Percentiles rank a stretch among this genome's conserved stretches.
Evolutionary conservation across 2,113 vertebrate species (phyloP).

Genomic region (Zosterops hypoxanthus): DNA sequence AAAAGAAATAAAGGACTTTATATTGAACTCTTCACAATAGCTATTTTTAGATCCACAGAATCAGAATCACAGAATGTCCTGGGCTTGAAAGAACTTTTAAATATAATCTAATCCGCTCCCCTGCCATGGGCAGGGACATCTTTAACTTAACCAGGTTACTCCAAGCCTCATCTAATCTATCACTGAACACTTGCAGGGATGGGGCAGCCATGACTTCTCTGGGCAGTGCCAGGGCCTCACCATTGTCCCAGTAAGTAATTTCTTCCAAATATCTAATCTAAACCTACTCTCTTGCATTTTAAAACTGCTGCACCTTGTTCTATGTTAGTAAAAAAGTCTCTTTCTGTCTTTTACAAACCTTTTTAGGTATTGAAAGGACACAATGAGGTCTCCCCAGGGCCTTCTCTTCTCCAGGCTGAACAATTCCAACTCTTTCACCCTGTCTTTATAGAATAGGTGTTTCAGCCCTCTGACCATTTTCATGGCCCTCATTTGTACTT

Average conservation of each 20-base stretch:
- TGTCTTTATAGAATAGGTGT: fast-evolving
- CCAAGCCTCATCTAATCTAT: fast-evolving
- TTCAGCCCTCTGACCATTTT: not conserved
- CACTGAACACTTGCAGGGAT: not conserved
- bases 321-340: not conserved
- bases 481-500: not conserved
- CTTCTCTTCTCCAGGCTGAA: not conserved
- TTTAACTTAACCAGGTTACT: not conserved
- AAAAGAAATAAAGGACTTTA: not conserved
- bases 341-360: fast-evolving
- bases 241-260: not conserved
- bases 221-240: not conserved
- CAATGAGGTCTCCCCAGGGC: fast-evolving
- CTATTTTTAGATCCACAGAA: not conserved
- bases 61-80: not conserved
- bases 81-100: not conserved
- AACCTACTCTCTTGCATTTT: not conserved
- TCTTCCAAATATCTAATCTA: not conserved
- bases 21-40: not conserved
- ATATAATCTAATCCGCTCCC: fast-evolving
- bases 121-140: fast-evolving
- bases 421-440: not conserved
- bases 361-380: not conserved
- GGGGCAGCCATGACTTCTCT: not conserved
- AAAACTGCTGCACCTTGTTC: fast-evolving